A percentile compares a stretch with the other conserved stretches of the same genome.
Evolutionary conservation across 2,888 invertebrate genomes (phyloP).

Genomic region (Xylocampa areola): DNA sequence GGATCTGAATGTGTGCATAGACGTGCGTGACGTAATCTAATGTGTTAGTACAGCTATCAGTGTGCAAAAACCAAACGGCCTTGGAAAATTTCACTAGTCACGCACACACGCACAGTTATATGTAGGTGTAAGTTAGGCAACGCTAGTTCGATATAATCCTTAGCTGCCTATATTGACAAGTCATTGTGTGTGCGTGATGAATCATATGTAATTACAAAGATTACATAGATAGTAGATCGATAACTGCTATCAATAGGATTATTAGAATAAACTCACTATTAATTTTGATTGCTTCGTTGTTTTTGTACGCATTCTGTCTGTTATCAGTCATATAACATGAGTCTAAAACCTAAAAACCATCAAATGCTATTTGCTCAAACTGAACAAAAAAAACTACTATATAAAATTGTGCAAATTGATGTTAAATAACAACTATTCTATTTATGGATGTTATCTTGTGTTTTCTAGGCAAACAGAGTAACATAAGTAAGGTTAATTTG

Average conservation of each 20-base stretch:
- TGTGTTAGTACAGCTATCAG: constrained; percentile 30
- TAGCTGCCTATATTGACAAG: constrained; percentile 8
- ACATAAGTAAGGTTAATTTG: background rate
- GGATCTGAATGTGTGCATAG: constrained; percentile 10
- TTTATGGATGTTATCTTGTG: background rate
- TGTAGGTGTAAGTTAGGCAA: constrained; percentile 42
- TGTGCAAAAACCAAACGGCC: constrained; percentile 58
- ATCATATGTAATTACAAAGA: constrained; percentile 1
- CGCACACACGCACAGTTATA: constrained; percentile 34
- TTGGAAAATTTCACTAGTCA: constrained; percentile 59
- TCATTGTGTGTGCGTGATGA: background rate
- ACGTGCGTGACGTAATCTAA: constrained; percentile 38
- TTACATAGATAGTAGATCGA: too few species aligned
- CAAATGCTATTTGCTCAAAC: background rate
- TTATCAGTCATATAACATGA: too few species aligned
- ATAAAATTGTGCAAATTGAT: background rate
- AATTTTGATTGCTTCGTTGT: constrained; percentile 29
- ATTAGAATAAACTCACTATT: constrained; percentile 20
- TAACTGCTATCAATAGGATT: constrained; percentile 28
- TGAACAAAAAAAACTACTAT: background rate
- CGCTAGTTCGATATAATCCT: constrained; percentile 36
- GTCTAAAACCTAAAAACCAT: too few species aligned
- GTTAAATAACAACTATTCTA: background rate
- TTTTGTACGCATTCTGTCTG: constrained; percentile 16
- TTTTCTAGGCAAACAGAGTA: background rate